A percentile compares a stretch with the other conserved stretches of the same genome.
phyloP scores from a whole-genome alignment of 2,113 vertebrate genomes.

The Sigmodon hispidus region DNA sequence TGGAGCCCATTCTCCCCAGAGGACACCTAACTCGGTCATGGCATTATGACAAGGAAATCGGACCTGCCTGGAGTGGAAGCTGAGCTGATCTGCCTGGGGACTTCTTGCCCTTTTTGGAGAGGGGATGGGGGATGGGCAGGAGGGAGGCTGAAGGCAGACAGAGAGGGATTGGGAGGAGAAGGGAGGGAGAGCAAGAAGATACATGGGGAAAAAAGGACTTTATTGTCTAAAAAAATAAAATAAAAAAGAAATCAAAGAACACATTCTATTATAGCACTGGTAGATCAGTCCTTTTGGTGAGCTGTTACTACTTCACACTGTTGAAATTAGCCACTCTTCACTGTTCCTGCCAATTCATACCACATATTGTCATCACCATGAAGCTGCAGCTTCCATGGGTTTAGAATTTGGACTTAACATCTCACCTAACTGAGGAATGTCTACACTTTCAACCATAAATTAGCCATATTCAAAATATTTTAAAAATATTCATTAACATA shows the following conservation, averaged over 20 bases:
- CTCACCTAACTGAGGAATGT: background rate
- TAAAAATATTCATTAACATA: slow-evolving; percentile 51
- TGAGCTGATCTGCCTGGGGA: too few species aligned
- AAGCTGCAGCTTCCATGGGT: background rate
- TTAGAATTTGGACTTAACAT: background rate
- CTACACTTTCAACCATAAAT: background rate
- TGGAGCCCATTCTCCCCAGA: too few species aligned
- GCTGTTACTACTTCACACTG: background rate
- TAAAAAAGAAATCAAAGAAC: slow-evolving; percentile 62
- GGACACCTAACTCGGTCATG: too few species aligned
- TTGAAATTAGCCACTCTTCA: background rate
- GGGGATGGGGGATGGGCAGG: too few species aligned
- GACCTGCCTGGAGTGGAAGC: too few species aligned
- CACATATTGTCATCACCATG: background rate
- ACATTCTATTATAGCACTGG: slow-evolving; percentile 39
- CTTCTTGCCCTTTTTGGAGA: too few species aligned
- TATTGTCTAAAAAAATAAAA: too few species aligned
- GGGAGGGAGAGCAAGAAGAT: too few species aligned
- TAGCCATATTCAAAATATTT: slow-evolving; percentile 51
- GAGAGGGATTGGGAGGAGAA: too few species aligned
- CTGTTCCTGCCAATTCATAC: background rate
- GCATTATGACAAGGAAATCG: too few species aligned
- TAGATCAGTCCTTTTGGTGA: slow-evolving; percentile 61
- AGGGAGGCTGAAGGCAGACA: too few species aligned
- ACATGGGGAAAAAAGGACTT: too few species aligned